phyloP scores from a whole-genome alignment of 2,888 invertebrate genomes.

The Ochropleura leucogaster region DNA sequence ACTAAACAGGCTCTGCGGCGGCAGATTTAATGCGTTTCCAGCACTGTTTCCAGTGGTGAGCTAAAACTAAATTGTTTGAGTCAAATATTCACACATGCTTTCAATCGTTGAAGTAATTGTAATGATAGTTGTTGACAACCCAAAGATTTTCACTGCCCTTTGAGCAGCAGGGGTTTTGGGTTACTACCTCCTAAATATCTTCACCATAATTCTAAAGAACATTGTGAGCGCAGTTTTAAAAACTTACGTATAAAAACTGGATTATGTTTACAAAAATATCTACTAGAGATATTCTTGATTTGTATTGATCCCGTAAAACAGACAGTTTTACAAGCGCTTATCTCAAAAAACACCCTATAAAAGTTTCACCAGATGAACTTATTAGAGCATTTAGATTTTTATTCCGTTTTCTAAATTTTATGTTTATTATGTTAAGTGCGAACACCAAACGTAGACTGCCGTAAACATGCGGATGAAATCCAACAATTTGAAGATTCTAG shows the following conservation, averaged over 20 bases:
- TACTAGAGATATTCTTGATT: constrained; percentile 12
- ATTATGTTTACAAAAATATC: constrained; percentile 18
- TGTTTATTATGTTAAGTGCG: constrained; percentile 31
- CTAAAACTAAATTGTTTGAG: constrained; percentile 57
- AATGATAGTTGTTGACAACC: constrained; percentile 20
- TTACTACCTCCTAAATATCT: background rate
- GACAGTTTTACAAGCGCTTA: constrained; percentile 49
- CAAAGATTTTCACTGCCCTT: background rate
- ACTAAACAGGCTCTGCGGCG: constrained; percentile 81
- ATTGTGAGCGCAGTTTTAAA: background rate
- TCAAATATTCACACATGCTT: constrained; percentile 44
- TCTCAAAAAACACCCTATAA: constrained; percentile 41
- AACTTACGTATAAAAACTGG: background rate
- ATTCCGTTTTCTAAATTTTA: background rate
- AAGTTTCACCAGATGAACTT: constrained; percentile 30
- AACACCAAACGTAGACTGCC: constrained; percentile 29
- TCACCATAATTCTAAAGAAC: constrained; percentile 22
- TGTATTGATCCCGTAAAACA: constrained; percentile 18
- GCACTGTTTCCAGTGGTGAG: constrained; percentile 49
- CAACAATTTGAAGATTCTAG: constrained; percentile 32
- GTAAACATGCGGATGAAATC: constrained; percentile 43
- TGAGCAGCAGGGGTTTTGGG: background rate
- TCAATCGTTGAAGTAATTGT: constrained; percentile 10
- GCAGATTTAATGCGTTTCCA: constrained; percentile 77
- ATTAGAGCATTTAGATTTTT: constrained; percentile 36